Base-by-base conservation (phyloP, 2,113 vertebrate species). In the Okapia johnstoni region DNA sequence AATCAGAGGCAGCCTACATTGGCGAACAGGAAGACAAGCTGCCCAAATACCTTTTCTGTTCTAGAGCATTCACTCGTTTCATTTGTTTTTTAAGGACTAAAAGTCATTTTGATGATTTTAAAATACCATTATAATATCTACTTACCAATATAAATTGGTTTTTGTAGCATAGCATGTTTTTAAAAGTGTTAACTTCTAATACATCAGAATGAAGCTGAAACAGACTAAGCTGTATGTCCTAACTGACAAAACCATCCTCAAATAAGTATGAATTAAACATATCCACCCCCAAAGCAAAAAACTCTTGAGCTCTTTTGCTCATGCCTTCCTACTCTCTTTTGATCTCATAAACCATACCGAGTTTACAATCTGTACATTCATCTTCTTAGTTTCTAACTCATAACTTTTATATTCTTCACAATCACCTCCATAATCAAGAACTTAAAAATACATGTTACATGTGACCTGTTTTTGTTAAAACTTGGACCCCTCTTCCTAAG, bases 191-290 rank as follows among this genome's bases (percentile, higher is more conserved):
- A 95, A 90, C 13, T 85, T 83, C 58, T 63, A 60, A 91, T 54
- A 80, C 11, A 46, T 36, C 21, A 63, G 28, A 73, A 90, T n/a
- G 55, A 96, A 90, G 25, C 33, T 46, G 10, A 93, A 96, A 76
- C 23, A 93, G 40, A 88, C 63, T 85, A 33, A 70, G 58, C 17
- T 77, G 30, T 33, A 30, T 48, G 17, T 26, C 50, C 58, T 76
- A 91, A 80, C 2, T 93, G 48, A 94, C 76, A 76, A 92, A 94
- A 85, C 25, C 36, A 85, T 91, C 80, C 63, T 95, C 95, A 97
- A 77, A 11, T 89, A 90, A 94, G 15, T 30, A 79, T 28, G 66
- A 86, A 91, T 83, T 85, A 66, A 89, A 70, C 9, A 50, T 73
- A 85, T 28, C 30, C 36, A 85, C 43, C 19, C 13, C 5, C 81